These are phyloP conservation scores for Xiphydria camelus DNA, from an alignment of 2,888 invertebrate species.

Conservation along the genomic window DNA sequence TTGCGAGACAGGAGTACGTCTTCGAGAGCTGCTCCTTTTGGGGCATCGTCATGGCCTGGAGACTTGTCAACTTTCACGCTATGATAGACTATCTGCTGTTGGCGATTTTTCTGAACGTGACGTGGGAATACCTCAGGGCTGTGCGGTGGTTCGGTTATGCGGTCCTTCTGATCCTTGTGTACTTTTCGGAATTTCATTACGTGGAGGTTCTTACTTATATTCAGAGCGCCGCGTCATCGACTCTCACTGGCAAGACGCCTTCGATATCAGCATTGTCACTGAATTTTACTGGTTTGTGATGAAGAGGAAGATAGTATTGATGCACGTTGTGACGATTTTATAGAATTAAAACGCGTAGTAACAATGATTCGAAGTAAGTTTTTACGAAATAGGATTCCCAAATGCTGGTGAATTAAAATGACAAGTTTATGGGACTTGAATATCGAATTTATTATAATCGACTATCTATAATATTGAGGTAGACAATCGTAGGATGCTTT, in stretches of 20 bases:
- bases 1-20: slow-evolving; percentile 62
- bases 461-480: too few species aligned
- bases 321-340: too few species aligned
- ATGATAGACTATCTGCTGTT: slow-evolving; percentile 74
- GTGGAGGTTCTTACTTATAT: slow-evolving; percentile 58
- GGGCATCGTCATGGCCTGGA: slow-evolving; percentile 74
- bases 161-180: slow-evolving; percentile 69
- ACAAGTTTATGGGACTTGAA: too few species aligned
- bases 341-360: too few species aligned
- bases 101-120: slow-evolving; percentile 79
- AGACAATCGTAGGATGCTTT: too few species aligned
- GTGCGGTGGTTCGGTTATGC: slow-evolving; percentile 75
- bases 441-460: too few species aligned
- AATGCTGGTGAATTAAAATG: too few species aligned
- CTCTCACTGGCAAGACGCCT: too few species aligned
- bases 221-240: slow-evolving; percentile 10
- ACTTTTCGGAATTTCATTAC: slow-evolving; percentile 74
- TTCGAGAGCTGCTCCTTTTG: slow-evolving; percentile 77
- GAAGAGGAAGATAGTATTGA: slow-evolving; percentile 9
- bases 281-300: slow-evolving; percentile 6
- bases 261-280: slow-evolving; percentile 12
- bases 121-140: slow-evolving; percentile 74
- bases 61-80: slow-evolving; percentile 78
- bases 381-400: too few species aligned
- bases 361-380: too few species aligned